These are phyloP conservation scores for Tachysurus vachellii DNA, from an alignment of 2,113 vertebrate species.

Conservation along the genomic window DNA sequence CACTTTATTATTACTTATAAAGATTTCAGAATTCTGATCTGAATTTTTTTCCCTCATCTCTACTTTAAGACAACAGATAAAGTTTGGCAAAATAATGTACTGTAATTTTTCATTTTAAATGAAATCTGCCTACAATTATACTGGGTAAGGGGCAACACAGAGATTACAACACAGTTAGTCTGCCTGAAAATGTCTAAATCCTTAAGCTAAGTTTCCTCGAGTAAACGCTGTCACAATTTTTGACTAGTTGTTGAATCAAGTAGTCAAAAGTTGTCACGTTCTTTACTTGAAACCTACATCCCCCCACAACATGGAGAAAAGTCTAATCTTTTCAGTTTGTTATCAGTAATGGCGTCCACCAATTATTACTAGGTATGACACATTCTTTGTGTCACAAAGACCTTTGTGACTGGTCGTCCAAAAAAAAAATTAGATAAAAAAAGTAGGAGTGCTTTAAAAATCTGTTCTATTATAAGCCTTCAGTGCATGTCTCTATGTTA, in stretches of 20 bases:
- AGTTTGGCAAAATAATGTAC: background rate
- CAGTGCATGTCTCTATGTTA: no score
- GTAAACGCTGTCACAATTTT: background rate
- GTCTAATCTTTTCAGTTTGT: background rate
- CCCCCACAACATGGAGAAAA: background rate
- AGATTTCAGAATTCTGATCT: background rate
- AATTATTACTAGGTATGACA: no score
- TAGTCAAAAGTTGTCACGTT: no score
- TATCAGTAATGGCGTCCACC: background rate
- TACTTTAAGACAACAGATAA: background rate
- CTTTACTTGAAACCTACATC: background rate
- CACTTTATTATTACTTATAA: background rate
- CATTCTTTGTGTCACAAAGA: no score
- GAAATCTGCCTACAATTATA: background rate
- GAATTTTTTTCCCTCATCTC: background rate
- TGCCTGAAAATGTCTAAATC: background rate
- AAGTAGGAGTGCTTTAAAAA: no score
- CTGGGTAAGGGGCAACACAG: background rate
- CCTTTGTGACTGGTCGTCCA: no score
- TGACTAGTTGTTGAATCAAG: background rate
- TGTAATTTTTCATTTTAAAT: background rate
- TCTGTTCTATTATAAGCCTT: no score
- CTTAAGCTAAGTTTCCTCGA: background rate
- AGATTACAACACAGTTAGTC: background rate
- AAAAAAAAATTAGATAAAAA: no score